Conservation (phyloP, 2,113 vertebrate species). For the Phycodurus eques region DNA sequence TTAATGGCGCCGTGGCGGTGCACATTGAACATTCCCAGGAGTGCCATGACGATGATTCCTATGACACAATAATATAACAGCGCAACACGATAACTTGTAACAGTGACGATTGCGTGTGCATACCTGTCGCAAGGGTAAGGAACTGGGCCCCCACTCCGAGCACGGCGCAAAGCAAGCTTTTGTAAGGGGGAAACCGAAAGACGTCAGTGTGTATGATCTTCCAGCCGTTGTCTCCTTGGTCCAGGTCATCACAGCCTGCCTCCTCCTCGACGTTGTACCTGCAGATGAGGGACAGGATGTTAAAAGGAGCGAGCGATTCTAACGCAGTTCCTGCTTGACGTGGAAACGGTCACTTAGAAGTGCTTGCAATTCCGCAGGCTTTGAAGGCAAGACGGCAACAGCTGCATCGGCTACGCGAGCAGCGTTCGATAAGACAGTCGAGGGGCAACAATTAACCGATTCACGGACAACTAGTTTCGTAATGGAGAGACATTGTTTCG, state of each 20-base stretch:
- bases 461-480: no score
- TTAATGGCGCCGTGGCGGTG: slow-evolving; percentile 90
- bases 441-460: no score
- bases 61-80: neutral
- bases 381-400: no score
- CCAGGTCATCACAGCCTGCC: slow-evolving; percentile 83
- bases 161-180: slow-evolving; percentile 84
- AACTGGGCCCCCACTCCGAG: slow-evolving; percentile 90
- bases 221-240: slow-evolving; percentile 92
- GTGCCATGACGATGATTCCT: slow-evolving; percentile 88
- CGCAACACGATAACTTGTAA: no score
- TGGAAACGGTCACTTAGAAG: no score
- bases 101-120: slow-evolving; percentile 9
- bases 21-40: slow-evolving; percentile 88
- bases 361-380: no score
- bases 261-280: slow-evolving; percentile 90
- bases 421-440: no score
- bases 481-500: no score
- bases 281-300: neutral
- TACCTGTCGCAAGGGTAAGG: slow-evolving; percentile 86
- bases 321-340: no score
- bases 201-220: slow-evolving; percentile 93
- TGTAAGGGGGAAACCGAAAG: slow-evolving; percentile 86
- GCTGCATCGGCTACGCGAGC: no score
- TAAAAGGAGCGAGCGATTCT: neutral